phyloP scores from a whole-genome alignment of 2,797 vertebrate species.

The Amblyopsis hoosieri region DNA sequence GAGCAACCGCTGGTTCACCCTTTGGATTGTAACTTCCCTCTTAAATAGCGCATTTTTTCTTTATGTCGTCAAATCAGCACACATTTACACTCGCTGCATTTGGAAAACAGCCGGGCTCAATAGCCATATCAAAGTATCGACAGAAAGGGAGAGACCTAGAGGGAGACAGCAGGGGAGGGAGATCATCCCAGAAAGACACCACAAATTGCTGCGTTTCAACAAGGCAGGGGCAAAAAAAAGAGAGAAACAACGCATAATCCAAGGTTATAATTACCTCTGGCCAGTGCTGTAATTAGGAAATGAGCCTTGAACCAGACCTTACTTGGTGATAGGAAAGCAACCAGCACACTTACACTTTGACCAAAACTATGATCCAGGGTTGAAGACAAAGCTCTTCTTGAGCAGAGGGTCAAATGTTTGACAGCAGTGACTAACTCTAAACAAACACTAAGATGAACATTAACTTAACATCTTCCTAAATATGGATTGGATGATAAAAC shows the following conservation, averaged over 20 bases:
- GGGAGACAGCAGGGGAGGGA: constrained; percentile 45
- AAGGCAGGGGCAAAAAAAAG: constrained; percentile 63
- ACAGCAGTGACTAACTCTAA: constrained; percentile 49
- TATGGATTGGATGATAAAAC: constrained; percentile 35
- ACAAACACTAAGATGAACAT: constrained; percentile 37
- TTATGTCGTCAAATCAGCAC: no score
- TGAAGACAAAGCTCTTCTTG: constrained; percentile 26
- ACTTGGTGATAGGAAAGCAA: constrained; percentile 45
- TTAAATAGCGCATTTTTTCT: no score
- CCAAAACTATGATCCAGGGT: constrained; percentile 26
- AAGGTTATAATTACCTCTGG: constrained; percentile 81
- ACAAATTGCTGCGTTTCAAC: constrained; percentile 77
- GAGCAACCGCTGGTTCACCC: constrained; percentile 4
- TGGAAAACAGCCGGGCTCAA: constrained; percentile 9
- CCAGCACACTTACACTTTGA: constrained; percentile 25
- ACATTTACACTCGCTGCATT: not conserved
- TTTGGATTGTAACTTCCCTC: constrained; percentile 18
- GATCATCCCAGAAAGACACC: constrained; percentile 66
- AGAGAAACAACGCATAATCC: constrained; percentile 74
- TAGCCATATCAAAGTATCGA: constrained; percentile 1
- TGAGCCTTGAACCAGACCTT: constrained; percentile 71
- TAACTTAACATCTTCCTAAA: constrained; percentile 30
- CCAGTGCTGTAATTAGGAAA: constrained; percentile 79
- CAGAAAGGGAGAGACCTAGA: constrained; percentile 23
- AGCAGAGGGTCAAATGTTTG: constrained; percentile 51